Evolutionary conservation across 2,888 invertebrate genomes (phyloP).

Genomic region (Dicyrtomina minuta): DNA sequence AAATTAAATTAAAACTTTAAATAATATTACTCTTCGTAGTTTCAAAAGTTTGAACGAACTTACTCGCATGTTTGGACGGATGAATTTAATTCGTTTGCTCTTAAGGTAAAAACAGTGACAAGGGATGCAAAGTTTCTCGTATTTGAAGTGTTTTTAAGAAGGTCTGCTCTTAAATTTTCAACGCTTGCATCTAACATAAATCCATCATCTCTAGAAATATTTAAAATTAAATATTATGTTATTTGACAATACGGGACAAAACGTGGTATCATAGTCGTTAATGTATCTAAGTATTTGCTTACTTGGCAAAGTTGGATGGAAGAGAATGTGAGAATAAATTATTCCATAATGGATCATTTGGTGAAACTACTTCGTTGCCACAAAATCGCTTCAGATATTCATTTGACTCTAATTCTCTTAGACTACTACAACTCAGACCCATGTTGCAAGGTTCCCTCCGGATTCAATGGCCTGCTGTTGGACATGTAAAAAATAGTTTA

Average conservation of each 20-base stretch:
- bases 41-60: constrained; percentile 55
- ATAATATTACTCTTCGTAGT: too few species aligned
- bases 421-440: constrained; percentile 79
- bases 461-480: too few species aligned
- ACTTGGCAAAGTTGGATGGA: constrained; percentile 74
- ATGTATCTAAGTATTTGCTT: constrained; percentile 49
- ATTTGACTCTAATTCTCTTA: constrained; percentile 75
- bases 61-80: constrained; percentile 88
- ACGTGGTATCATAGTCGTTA: neutral
- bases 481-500: too few species aligned
- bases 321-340: constrained; percentile 88
- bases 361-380: constrained; percentile 74
- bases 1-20: too few species aligned
- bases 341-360: constrained; percentile 93
- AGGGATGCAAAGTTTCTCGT: constrained; percentile 89
- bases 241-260: constrained; percentile 10
- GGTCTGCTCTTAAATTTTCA: constrained; percentile 70
- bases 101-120: constrained; percentile 78
- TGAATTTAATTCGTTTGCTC: constrained; percentile 78
- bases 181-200: constrained; percentile 77
- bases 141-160: constrained; percentile 78
- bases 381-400: constrained; percentile 77
- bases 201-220: constrained; percentile 70
- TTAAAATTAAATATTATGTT: neutral
- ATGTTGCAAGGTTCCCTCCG: too few species aligned